phyloP scores from a whole-genome alignment of 2,797 vertebrate species.

The Myotis findleyi region DNA sequence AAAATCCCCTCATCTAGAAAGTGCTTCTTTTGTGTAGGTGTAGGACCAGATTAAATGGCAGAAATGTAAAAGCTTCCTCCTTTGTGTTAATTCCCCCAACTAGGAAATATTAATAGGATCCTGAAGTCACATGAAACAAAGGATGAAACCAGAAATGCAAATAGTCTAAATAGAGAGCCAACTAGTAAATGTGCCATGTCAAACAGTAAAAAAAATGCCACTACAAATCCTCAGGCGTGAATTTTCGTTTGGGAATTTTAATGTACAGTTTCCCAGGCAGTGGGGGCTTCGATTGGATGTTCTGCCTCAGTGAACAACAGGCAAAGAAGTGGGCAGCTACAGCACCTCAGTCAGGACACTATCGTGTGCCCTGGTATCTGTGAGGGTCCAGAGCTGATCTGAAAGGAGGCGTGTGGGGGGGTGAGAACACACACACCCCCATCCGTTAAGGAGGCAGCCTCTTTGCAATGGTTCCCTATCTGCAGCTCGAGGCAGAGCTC shows the following conservation, averaged over 20 bases:
- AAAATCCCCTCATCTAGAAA: not conserved
- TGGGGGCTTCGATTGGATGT: not conserved
- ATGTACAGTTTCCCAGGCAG: not conserved
- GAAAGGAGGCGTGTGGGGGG: not conserved
- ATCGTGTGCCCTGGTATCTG: not conserved
- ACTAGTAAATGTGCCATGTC: not conserved
- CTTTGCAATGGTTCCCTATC: not conserved
- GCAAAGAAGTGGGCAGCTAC: not conserved
- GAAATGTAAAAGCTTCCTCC: constrained; percentile 41
- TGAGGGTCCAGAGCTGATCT: not conserved
- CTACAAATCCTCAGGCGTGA: not conserved
- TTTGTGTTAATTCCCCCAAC: constrained; percentile 11
- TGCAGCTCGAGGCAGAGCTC: not conserved
- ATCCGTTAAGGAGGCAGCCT: not conserved
- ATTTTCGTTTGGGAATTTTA: not conserved
- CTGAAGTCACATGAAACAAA: constrained; percentile 3
- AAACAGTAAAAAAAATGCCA: not conserved
- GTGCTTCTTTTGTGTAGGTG: constrained; percentile 22
- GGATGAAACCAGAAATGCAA: not conserved
- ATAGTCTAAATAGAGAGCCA: not conserved
- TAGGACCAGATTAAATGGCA: constrained; percentile 24
- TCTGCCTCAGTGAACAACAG: not conserved
- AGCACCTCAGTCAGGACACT: not conserved
- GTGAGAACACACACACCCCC: not conserved
- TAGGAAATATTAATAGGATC: constrained; percentile 31